phyloP scores from a whole-genome alignment of 2,797 vertebrate genomes.

The Myotis myotis region DNA sequence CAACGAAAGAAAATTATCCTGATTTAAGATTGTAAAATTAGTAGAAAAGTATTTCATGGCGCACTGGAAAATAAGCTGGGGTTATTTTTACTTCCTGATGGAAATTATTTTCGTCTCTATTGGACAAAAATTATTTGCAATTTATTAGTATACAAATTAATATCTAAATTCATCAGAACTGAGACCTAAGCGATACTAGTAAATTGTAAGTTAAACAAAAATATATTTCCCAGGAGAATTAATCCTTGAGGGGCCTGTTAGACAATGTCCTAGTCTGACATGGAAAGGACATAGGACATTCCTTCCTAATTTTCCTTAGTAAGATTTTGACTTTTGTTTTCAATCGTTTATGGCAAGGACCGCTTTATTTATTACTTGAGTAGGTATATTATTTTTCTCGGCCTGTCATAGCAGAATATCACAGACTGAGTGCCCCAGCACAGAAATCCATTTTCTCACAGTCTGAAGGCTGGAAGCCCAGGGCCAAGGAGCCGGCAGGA shows the following conservation, averaged over 20 bases:
- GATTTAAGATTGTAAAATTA: not conserved
- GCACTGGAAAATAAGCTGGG: not conserved
- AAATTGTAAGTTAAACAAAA: constrained; percentile 9
- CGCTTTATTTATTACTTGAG: not conserved
- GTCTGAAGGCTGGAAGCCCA: not conserved
- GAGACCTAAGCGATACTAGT: not conserved
- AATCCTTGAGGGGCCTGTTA: not conserved
- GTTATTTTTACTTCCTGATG: not conserved
- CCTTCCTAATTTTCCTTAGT: not conserved
- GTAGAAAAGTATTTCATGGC: not conserved
- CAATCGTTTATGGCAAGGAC: not conserved
- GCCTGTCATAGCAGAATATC: not conserved
- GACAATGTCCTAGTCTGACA: not conserved
- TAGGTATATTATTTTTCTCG: not conserved
- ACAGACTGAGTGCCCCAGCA: not conserved
- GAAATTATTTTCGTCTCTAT: not conserved
- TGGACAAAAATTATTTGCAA: not conserved
- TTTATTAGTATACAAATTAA: not conserved
- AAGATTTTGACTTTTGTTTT: not conserved
- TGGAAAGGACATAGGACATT: not conserved
- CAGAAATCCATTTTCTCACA: not conserved
- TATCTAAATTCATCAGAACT: not conserved
- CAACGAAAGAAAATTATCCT: not conserved
- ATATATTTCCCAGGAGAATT: not conserved
- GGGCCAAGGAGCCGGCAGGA: not conserved